Conservation (phyloP, 2,113 vertebrate species). For the Podarcis cretensis region DNA sequence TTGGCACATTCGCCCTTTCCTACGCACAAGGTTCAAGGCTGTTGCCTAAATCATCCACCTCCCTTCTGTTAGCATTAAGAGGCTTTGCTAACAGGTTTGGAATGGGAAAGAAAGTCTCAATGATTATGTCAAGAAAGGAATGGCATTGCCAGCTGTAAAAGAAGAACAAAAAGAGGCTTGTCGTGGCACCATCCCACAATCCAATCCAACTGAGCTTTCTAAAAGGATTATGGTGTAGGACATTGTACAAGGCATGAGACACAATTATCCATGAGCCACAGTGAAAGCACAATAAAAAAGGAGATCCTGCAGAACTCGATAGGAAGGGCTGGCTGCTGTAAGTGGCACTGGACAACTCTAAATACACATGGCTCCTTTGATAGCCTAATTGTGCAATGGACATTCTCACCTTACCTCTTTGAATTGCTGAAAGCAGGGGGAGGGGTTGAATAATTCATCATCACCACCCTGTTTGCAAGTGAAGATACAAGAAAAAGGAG, state of each 20-base stretch:
- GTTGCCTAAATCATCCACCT: too few species aligned
- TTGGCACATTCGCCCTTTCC: background rate
- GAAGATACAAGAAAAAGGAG: background rate
- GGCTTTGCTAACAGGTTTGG: background rate
- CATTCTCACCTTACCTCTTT: background rate
- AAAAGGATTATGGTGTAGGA: background rate
- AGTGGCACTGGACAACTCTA: background rate
- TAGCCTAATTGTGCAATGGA: background rate
- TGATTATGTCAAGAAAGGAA: background rate
- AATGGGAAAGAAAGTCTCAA: background rate
- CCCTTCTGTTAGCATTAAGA: background rate
- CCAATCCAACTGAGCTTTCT: background rate
- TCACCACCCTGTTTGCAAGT: background rate
- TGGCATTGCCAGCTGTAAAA: background rate
- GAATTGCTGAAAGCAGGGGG: background rate
- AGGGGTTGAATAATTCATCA: too few species aligned
- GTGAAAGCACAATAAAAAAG: background rate
- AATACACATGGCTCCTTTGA: background rate
- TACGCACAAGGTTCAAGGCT: background rate
- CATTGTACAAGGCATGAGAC: background rate
- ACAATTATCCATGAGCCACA: background rate
- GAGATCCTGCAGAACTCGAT: too few species aligned
- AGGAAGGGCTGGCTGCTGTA: background rate
- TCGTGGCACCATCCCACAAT: background rate
- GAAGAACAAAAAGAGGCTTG: background rate